phyloP scores from a whole-genome alignment of 2,888 invertebrate genomes.

The Ischnus inquisitorius region DNA sequence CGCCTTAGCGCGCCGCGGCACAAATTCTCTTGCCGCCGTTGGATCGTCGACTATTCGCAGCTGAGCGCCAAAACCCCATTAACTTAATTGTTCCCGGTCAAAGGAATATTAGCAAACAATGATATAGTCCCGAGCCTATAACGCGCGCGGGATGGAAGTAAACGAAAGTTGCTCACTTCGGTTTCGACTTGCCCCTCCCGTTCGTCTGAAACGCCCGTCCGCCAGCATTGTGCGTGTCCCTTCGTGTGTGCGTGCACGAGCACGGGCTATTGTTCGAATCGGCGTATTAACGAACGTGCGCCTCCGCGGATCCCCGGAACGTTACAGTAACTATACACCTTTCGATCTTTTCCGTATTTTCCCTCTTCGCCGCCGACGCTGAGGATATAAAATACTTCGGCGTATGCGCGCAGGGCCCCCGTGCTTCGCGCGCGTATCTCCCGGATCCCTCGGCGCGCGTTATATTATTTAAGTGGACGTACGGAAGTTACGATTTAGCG shows the following conservation, averaged over 20 bases:
- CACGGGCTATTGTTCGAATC: no score
- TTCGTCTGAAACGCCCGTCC: no score
- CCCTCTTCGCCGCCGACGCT: background rate
- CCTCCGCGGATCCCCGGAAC: no score
- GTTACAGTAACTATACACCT: no score
- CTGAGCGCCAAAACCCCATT: conserved; percentile 55
- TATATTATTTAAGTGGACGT: conserved; percentile 66
- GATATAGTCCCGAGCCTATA: conserved; percentile 27
- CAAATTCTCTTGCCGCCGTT: background rate
- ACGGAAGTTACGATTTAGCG: conserved; percentile 68
- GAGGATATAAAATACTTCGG: background rate
- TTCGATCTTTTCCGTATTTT: background rate
- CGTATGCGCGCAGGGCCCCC: background rate
- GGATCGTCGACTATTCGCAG: background rate
- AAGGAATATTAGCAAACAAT: conserved; percentile 63
- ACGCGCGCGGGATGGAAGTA: conserved; percentile 14
- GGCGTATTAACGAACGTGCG: no score
- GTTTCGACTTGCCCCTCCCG: background rate
- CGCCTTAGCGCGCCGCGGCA: background rate
- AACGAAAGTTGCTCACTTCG: conserved; percentile 48
- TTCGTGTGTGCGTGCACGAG: no score
- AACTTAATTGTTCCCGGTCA: conserved; percentile 61
- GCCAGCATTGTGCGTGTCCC: no score
- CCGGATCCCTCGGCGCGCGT: conserved; percentile 44
- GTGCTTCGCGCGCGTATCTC: conserved; percentile 41